A percentile compares a stretch with the other conserved stretches of the same genome.
These are phyloP conservation scores for Cantharis nigra DNA, from an alignment of 2,888 invertebrate genomes.

Conservation along the genomic window DNA sequence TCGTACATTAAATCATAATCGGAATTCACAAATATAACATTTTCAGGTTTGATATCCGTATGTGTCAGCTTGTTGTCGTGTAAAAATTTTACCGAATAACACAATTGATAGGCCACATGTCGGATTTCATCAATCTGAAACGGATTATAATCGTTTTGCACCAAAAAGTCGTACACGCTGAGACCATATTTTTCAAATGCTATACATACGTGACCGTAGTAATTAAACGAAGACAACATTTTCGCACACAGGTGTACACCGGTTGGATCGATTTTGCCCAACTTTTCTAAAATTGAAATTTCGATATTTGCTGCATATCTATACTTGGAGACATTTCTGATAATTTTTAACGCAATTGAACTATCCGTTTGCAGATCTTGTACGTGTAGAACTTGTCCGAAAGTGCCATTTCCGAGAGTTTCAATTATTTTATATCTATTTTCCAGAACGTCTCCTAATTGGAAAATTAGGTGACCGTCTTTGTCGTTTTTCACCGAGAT, in stretches of 20 bases:
- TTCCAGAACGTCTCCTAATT: conserved; percentile 97
- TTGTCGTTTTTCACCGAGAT: conserved; percentile 70
- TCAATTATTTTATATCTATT: conserved; percentile 98
- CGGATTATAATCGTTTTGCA: conserved; percentile 97
- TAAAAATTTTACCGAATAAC: conserved; percentile 95
- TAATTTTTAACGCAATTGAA: conserved; percentile 96
- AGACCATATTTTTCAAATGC: conserved; percentile 97
- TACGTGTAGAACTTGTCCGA: conserved; percentile 99
- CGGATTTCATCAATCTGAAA: conserved; percentile 97
- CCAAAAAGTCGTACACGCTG: conserved; percentile 97
- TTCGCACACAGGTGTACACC: conserved; percentile 93
- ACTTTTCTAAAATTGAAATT: conserved; percentile 96
- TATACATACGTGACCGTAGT: conserved; percentile 97
- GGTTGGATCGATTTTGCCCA: conserved; percentile 91
- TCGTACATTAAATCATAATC: conserved; percentile 81
- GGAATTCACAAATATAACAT: conserved; percentile 96
- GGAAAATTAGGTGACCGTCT: conserved; percentile 99
- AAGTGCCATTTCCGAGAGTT: conserved; percentile 99
- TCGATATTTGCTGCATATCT: conserved; percentile 98
- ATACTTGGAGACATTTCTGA: conserved; percentile 99
- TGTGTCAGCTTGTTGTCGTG: conserved; percentile 98
- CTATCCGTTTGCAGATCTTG: conserved; percentile 93
- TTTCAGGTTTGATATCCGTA: conserved; percentile 99
- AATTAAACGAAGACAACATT: conserved; percentile 97
- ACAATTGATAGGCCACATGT: conserved; percentile 96